Base-by-base conservation (phyloP, 1,140 invertebrate species). In the Solenopsis invicta region DNA sequence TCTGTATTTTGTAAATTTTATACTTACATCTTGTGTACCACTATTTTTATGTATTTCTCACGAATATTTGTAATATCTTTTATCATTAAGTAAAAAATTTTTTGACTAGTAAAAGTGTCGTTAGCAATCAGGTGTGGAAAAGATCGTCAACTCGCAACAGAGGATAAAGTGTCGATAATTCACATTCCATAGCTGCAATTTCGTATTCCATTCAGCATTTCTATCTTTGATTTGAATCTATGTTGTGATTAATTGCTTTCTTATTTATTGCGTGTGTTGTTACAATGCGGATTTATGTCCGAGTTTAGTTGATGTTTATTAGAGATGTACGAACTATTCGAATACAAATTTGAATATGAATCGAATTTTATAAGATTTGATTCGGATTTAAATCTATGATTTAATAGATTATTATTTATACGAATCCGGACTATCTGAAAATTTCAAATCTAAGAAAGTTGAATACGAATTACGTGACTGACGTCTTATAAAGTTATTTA, bases 171-270 rank as follows among this genome's bases (percentile, higher is more conserved):
- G 87, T 61, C 85, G 50, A 54, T 78, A 71, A 59, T 24, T 75
- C 86, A 92, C 92, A 93, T 93, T 93, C 91, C 92, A 92, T 75
- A 84, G 54, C 61, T 52, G 82, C 86, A 88, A 87, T 88, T 77
- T 88, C 81, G 76, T 93, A 93, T 93, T 93, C 93, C 92, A 88
- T 87, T 71, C 84, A 91, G 89, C 86, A 93, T 93, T 93, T 91
- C 82, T 91, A 90, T 85, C 81, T 87, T 92, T 50, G 59, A 59
- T 74, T 82, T 78, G 37, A 89, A 87, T 64, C 69, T 87, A 86
- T 48, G 80, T 91, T 92, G 81, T 93, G 81, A 92, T 91, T 86
- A 87, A 85, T 88, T 41, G 41, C 71, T 81, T 86, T 89, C 76
- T 90, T 88, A 91, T 90, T 90, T 88, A 89, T 93, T 92, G 34